Conservation (phyloP, 2,113 vertebrate genomes). For the Hippocampus mohnikei region DNA sequence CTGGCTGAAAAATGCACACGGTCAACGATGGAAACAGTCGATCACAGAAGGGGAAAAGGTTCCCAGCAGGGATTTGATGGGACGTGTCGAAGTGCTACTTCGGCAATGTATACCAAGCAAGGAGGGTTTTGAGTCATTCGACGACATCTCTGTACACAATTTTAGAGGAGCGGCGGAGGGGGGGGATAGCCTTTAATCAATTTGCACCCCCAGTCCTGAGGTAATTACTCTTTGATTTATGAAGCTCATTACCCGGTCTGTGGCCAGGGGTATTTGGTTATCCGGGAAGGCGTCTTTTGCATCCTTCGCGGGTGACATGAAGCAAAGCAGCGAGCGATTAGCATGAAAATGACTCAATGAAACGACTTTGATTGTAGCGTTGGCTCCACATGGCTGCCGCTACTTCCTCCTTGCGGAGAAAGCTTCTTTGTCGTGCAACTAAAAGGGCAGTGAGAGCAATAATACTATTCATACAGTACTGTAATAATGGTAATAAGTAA, state of each 20-base stretch:
- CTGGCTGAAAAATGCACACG: slow-evolving; percentile 13
- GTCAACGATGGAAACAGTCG: slow-evolving; percentile 34
- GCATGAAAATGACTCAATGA: background rate
- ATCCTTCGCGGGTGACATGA: background rate
- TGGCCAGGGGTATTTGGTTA: background rate
- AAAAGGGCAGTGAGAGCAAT: background rate
- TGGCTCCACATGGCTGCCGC: background rate
- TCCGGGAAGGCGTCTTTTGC: background rate
- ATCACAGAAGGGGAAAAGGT: slow-evolving; percentile 23
- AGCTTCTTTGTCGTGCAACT: background rate
- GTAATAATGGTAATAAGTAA: too few relatives aligned
- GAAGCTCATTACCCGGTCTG: slow-evolving; percentile 25
- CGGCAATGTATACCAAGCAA: background rate
- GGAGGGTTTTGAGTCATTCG: background rate
- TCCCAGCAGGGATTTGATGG: slow-evolving; percentile 2
- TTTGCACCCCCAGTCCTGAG: slow-evolving; percentile 4
- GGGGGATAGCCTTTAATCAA: slow-evolving; percentile 6
- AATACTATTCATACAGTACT: too few relatives aligned
- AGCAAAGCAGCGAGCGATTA: background rate
- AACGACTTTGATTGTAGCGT: background rate
- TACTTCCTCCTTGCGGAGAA: background rate
- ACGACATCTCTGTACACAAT: background rate
- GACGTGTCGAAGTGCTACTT: slow-evolving; percentile 4
- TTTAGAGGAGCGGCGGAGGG: background rate
- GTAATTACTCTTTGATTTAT: slow-evolving; percentile 28